Evolutionary conservation across 2,888 invertebrate genomes (phyloP).

Genomic region (Euzetes globulus): DNA sequence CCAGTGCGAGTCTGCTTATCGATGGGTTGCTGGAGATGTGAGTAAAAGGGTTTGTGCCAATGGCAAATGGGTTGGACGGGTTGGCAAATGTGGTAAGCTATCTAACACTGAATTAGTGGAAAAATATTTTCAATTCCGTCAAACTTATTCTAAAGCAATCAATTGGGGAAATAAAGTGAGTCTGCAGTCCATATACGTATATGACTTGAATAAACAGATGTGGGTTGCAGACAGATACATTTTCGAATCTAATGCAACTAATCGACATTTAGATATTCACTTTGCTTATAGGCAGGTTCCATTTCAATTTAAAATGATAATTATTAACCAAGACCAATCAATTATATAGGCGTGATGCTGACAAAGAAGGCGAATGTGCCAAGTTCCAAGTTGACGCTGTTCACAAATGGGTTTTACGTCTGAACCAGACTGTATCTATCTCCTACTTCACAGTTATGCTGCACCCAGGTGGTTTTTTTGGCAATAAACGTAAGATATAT

Average conservation of each 20-base stretch:
- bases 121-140: background rate
- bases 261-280: background rate
- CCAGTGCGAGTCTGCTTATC: conserved; percentile 8
- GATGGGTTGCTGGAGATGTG: conserved; percentile 3
- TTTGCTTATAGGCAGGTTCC: background rate
- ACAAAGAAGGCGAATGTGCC: background rate
- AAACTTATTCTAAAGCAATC: background rate
- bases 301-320: background rate
- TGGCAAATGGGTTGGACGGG: background rate
- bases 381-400: background rate
- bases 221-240: background rate
- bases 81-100: background rate
- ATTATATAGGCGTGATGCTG: background rate
- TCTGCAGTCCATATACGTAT: background rate
- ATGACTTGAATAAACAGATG: background rate
- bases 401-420: background rate
- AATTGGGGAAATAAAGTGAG: conserved; percentile 10
- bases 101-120: background rate
- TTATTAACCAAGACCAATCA: background rate
- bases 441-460: background rate
- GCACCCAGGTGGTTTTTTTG: conserved; percentile 10
- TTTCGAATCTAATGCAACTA: background rate
- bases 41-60: background rate
- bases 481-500: background rate
- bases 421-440: background rate